phyloP scores from a whole-genome alignment of 2,888 invertebrate species.

The Vesta saturnalis region DNA sequence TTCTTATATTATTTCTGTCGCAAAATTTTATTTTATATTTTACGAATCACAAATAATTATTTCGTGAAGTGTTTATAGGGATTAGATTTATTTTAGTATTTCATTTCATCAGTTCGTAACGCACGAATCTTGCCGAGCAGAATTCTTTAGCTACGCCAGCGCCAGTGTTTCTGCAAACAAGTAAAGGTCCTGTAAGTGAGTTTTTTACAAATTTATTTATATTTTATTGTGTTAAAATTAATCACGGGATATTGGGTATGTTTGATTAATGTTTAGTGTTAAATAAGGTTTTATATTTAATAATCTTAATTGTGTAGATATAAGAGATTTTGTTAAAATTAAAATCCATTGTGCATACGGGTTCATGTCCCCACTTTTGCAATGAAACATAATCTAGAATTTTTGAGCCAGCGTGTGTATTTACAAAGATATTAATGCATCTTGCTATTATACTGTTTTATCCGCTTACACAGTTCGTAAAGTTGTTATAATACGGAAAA shows the following conservation, averaged over 20 bases:
- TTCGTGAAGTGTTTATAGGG: background rate
- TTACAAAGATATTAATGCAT: background rate
- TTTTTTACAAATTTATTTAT: constrained; percentile 44
- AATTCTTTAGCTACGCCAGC: constrained; percentile 22
- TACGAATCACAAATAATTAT: constrained; percentile 8
- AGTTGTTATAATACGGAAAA: background rate
- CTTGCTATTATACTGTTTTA: background rate
- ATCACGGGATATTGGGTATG: constrained; percentile 6
- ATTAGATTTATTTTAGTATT: constrained; percentile 29
- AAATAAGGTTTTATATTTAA: background rate
- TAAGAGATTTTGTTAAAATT: background rate
- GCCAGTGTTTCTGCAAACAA: constrained; percentile 56
- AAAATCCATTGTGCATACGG: constrained; percentile 26
- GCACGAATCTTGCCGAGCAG: constrained; percentile 41
- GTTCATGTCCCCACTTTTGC: constrained; percentile 25
- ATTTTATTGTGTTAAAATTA: constrained; percentile 19
- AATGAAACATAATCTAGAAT: constrained; percentile 30
- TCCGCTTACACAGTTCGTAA: too few relatives aligned
- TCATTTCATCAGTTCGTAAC: constrained; percentile 40
- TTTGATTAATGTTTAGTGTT: constrained; percentile 13
- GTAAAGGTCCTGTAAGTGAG: constrained; percentile 65
- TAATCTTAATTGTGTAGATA: background rate
- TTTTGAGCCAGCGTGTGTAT: constrained; percentile 8
- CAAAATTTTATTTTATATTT: constrained; percentile 38
- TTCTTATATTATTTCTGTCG: constrained; percentile 29